Percentiles rank a stretch among this genome's conserved stretches.
Evolutionary conservation across 2,113 vertebrate genomes (phyloP).

Genomic region (Hymenochirus boettgeri): DNA sequence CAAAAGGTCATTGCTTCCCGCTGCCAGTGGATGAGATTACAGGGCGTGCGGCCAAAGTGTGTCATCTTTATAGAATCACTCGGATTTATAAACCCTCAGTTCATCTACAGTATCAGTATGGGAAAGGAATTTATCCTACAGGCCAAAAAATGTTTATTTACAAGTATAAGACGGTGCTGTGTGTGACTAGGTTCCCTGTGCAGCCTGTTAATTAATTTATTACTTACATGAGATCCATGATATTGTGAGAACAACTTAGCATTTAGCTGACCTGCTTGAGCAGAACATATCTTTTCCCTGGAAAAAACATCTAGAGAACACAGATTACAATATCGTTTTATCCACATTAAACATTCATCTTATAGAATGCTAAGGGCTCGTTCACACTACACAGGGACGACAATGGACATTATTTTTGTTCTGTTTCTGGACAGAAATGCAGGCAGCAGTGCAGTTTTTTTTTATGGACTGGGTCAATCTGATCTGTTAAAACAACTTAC

Average conservation of each 20-base stretch:
- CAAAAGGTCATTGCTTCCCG: constrained; percentile 1
- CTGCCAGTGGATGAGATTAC: no score
- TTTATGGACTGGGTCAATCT: no score
- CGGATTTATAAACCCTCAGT: neutral
- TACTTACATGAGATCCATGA: neutral
- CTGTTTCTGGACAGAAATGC: no score
- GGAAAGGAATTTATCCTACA: neutral
- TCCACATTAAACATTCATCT: no score
- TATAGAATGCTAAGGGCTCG: no score
- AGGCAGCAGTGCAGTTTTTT: no score
- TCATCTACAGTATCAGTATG: neutral
- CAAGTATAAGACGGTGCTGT: neutral
- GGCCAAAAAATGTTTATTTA: neutral
- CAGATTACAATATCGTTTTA: no score
- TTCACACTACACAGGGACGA: no score
- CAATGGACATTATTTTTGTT: no score
- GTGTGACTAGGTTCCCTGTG: neutral
- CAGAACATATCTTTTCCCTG: no score
- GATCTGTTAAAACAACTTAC: no score
- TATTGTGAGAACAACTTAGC: neutral
- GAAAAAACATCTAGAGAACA: no score
- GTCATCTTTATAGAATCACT: neutral
- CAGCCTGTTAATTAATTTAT: neutral
- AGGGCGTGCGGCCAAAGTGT: constrained; percentile 1
- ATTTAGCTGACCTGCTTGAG: neutral